Evolutionary conservation across 1,140 invertebrate genomes (phyloP).

Genomic region (Parasteatoda tepidariorum): DNA sequence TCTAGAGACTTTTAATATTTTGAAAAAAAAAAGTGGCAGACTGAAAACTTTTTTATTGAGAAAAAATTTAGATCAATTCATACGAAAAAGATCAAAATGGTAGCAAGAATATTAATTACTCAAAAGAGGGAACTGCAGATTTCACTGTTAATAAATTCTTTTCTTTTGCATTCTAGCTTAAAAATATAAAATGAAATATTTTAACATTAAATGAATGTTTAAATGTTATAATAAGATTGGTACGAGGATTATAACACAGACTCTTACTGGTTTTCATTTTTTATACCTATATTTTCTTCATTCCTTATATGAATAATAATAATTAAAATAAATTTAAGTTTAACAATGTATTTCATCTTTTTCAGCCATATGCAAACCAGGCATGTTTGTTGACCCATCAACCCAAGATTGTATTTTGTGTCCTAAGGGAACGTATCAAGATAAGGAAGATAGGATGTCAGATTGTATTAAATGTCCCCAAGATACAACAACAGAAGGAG

Average conservation of each 20-base stretch:
- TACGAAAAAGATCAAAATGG: too few species aligned
- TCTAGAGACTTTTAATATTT: too few species aligned
- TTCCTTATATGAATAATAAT: background rate
- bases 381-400: conserved; percentile 85
- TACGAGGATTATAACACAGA: too few species aligned
- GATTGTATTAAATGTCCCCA: conserved; percentile 88
- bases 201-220: too few species aligned
- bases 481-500: conserved; percentile 89
- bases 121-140: too few species aligned
- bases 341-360: background rate
- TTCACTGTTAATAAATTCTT: background rate
- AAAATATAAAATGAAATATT: too few species aligned
- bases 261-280: background rate
- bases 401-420: conserved; percentile 88
- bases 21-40: too few species aligned
- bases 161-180: background rate
- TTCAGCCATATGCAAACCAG: conserved; percentile 71
- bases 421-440: conserved; percentile 92
- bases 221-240: too few species aligned
- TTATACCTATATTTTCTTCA: background rate
- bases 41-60: too few species aligned
- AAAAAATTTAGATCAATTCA: too few species aligned
- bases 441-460: conserved; percentile 85
- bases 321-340: too few species aligned
- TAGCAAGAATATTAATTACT: too few species aligned